phyloP scores from a whole-genome alignment of 1,140 invertebrate species.

The Temnothorax curvispinosus region DNA sequence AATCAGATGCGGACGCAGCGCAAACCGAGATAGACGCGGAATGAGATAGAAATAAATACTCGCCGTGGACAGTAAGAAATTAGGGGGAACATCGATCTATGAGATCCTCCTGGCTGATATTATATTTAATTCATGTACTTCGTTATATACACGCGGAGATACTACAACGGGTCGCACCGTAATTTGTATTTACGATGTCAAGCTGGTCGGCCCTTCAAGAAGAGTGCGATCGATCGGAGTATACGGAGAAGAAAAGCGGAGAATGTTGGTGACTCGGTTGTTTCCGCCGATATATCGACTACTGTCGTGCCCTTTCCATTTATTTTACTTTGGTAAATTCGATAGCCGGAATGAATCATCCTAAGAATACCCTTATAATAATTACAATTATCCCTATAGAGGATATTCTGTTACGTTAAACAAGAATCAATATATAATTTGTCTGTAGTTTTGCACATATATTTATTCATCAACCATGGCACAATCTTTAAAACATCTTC shows the following conservation, averaged over 20 bases:
- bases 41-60: background rate
- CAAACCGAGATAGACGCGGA: background rate
- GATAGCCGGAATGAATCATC: constrained; percentile 17
- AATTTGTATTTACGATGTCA: constrained; percentile 47
- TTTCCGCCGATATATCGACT: constrained; percentile 33
- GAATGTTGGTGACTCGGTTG: constrained; percentile 53
- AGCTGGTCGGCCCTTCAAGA: constrained; percentile 13
- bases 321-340: constrained; percentile 28
- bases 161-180: constrained; percentile 6
- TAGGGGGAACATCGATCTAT: background rate
- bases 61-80: background rate
- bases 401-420: background rate
- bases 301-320: constrained; percentile 10
- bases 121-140: constrained; percentile 52
- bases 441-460: background rate
- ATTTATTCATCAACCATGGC: background rate
- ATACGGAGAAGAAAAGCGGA: background rate
- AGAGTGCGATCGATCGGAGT: constrained; percentile 13
- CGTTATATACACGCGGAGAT: constrained; percentile 6
- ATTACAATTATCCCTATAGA: background rate
- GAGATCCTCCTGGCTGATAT: background rate
- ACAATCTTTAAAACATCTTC: background rate
- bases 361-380: background rate
- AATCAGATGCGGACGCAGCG: background rate
- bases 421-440: background rate